Conservation (phyloP, 1,140 invertebrate genomes). For the Steinernema feltiae region DNA sequence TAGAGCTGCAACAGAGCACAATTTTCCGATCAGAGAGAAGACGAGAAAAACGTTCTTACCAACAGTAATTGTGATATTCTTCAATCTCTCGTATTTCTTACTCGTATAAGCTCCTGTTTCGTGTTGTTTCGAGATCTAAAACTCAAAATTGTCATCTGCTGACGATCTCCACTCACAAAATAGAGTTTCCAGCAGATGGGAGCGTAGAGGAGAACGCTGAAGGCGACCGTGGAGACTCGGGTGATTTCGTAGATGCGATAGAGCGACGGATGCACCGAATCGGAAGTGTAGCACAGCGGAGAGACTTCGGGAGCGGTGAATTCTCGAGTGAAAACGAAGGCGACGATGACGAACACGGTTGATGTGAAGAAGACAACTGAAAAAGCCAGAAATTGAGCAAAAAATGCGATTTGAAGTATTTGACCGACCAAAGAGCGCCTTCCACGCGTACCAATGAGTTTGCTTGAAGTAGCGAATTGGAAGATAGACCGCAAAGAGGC, state of each 20-base stretch:
- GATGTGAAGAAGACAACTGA: neutral
- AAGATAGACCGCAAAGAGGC: neutral
- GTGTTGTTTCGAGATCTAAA: neutral
- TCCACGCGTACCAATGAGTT: neutral
- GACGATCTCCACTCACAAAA: neutral
- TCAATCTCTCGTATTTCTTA: neutral
- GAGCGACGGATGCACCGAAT: neutral
- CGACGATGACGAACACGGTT: neutral
- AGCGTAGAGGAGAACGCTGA: neutral
- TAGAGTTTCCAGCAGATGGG: neutral
- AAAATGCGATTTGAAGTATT: too few relatives aligned
- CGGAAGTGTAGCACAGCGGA: neutral
- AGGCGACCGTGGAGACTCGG: neutral
- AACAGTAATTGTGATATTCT: neutral
- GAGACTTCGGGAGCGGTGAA: neutral
- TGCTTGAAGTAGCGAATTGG: neutral
- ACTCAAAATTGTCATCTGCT: neutral
- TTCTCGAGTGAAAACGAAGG: neutral
- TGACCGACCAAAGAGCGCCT: neutral
- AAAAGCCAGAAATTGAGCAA: too few relatives aligned
- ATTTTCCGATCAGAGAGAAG: neutral
- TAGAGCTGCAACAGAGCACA: neutral
- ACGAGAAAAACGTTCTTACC: neutral
- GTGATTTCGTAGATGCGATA: neutral
- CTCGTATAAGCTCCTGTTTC: neutral